Percentiles rank a stretch among this genome's conserved stretches.
phyloP scores from a whole-genome alignment of 2,888 invertebrate genomes.

The Dynastes grantii region DNA sequence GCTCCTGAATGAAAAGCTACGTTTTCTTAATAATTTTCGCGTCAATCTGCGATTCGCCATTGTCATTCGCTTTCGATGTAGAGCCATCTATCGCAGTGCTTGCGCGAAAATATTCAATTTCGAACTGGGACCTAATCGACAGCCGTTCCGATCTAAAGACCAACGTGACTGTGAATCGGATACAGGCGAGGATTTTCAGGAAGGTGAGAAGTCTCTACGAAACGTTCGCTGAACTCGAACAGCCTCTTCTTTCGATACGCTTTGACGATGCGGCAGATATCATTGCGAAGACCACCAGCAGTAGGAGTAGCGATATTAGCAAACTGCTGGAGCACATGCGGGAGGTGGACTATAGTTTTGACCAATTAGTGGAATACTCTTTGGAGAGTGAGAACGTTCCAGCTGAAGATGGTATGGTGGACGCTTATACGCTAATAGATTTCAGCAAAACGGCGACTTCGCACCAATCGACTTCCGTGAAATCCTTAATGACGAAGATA shows the following conservation, averaged over 20 bases:
- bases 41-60: too few relatives aligned
- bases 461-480: slow-evolving; percentile 77
- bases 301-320: too few relatives aligned
- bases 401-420: slow-evolving; percentile 64
- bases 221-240: neutral
- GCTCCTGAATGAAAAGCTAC: too few relatives aligned
- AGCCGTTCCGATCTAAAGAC: neutral
- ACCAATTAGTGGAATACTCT: too few relatives aligned
- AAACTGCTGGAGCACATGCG: too few relatives aligned
- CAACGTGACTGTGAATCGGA: neutral
- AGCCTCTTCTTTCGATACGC: neutral
- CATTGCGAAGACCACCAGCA: too few relatives aligned
- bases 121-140: neutral
- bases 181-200: neutral
- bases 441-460: slow-evolving; percentile 82
- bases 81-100: neutral
- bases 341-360: too few relatives aligned
- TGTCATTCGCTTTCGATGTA: too few relatives aligned
- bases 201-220: neutral
- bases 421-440: slow-evolving; percentile 78
- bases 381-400: too few relatives aligned
- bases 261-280: too few relatives aligned
- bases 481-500: slow-evolving; percentile 78
- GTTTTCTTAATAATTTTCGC: too few relatives aligned
- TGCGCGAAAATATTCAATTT: neutral